phyloP scores from a whole-genome alignment of 2,888 invertebrate genomes.

The Apotomis betuletana region DNA sequence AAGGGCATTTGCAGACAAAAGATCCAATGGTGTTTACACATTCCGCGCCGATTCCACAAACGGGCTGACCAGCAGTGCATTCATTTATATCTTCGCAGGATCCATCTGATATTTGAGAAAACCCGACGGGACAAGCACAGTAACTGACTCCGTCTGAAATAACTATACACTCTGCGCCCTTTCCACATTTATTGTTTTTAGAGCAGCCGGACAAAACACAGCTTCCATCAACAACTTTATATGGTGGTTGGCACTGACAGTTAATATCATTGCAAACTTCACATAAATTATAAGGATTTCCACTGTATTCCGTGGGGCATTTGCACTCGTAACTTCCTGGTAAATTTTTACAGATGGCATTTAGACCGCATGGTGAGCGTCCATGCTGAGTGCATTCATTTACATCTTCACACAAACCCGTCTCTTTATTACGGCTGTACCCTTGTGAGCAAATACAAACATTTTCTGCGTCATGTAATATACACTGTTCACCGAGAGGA shows the following conservation, averaged over 20 bases:
- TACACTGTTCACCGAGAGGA: conserved; percentile 92
- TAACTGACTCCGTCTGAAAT: conserved; percentile 96
- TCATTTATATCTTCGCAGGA: conserved; percentile 94
- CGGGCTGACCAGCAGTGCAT: conserved; percentile 88
- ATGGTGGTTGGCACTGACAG: conserved; percentile 94
- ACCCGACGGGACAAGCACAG: conserved; percentile 96
- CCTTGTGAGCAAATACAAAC: conserved; percentile 96
- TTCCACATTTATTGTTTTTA: conserved; percentile 90
- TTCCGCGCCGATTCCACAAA: conserved; percentile 94
- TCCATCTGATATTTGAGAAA: conserved; percentile 88
- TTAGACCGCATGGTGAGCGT: conserved; percentile 92
- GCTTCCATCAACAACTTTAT: conserved; percentile 91
- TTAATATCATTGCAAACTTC: conserved; percentile 92
- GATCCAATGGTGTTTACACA: conserved; percentile 92
- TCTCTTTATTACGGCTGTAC: conserved; percentile 89
- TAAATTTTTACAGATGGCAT: conserved; percentile 95
- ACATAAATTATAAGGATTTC: conserved; percentile 94
- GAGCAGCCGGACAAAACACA: conserved; percentile 94
- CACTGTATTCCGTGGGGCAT: conserved; percentile 93
- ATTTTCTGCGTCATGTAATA: conserved; percentile 89
- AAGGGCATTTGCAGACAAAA: conserved; percentile 91
- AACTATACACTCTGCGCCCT: conserved; percentile 94
- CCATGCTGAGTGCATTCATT: conserved; percentile 92
- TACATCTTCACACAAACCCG: conserved; percentile 91
- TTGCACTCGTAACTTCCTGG: conserved; percentile 97